These are phyloP conservation scores for Micronisus gabar DNA, from an alignment of 2,113 vertebrate genomes.

Conservation along the genomic window DNA sequence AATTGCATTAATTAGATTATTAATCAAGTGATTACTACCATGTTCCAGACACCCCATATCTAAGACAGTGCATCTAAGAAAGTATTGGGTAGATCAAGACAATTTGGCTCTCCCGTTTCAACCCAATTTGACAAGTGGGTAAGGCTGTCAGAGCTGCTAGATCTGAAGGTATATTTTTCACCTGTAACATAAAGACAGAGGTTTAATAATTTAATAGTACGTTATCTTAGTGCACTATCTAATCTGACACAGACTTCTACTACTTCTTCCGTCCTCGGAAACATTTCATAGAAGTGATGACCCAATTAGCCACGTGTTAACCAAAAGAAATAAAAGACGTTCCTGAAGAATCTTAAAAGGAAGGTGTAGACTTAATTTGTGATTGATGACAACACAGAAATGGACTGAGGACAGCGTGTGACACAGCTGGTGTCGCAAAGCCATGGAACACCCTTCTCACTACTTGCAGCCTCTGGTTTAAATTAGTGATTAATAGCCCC, in stretches of 20 bases:
- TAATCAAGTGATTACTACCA: not conserved
- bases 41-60: not conserved
- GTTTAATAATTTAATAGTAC: constrained; percentile 25
- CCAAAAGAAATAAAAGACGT: not conserved
- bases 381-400: not conserved
- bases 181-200: constrained; percentile 26
- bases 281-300: not conserved
- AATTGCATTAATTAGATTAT: not conserved
- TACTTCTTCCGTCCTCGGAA: not conserved
- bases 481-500: not conserved
- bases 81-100: not conserved
- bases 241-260: not conserved
- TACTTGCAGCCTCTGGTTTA: not conserved
- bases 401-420: not conserved
- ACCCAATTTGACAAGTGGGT: not conserved
- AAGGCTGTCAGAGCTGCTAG: not conserved
- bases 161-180: not conserved
- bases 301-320: not conserved
- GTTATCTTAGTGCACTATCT: not conserved
- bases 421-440: not conserved
- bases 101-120: not conserved
- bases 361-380: not conserved
- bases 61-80: not conserved
- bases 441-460: not conserved
- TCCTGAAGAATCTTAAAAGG: not conserved